Percentiles rank a stretch among this genome's conserved stretches.
phyloP scores from a whole-genome alignment of 1,140 invertebrate genomes.

The Leptoteleia sp. region DNA sequence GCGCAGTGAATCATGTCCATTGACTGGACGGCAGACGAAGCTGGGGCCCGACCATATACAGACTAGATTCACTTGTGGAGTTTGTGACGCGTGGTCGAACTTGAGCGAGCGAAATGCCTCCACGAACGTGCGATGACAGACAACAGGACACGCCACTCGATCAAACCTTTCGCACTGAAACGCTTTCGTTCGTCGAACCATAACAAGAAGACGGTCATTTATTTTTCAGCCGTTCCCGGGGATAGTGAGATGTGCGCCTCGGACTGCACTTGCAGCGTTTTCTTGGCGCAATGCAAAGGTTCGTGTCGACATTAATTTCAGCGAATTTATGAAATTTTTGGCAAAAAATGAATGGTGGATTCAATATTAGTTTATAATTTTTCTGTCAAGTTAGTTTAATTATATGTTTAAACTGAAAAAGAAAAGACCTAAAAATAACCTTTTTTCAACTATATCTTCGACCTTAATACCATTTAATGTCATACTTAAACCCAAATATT shows the following conservation, averaged over 20 bases:
- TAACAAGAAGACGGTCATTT: constrained; percentile 62
- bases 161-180: constrained; percentile 58
- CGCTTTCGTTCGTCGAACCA: constrained; percentile 63
- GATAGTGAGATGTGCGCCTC: constrained; percentile 1
- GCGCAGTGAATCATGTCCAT: constrained; percentile 75
- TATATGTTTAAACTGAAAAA: too few species aligned
- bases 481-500: too few species aligned
- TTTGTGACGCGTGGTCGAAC: constrained; percentile 64
- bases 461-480: too few species aligned
- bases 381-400: too few species aligned
- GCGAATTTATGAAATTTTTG: too few species aligned
- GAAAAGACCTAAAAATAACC: too few species aligned
- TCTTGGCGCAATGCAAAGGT: background rate
- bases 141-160: constrained; percentile 56
- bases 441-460: too few species aligned
- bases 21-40: constrained; percentile 72
- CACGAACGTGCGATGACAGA: constrained; percentile 36
- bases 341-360: too few species aligned
- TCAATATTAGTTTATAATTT: too few species aligned
- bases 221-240: constrained; percentile 36
- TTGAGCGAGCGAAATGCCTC: constrained; percentile 32
- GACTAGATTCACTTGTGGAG: constrained; percentile 74
- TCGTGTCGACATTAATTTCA: too few species aligned
- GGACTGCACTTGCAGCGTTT: constrained; percentile 9
- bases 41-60: constrained; percentile 75